Evolutionary conservation across 1,140 invertebrate species (phyloP), one percentile per base, ranked within the genome.

Genomic region (Ceratina calcarata): DNA sequence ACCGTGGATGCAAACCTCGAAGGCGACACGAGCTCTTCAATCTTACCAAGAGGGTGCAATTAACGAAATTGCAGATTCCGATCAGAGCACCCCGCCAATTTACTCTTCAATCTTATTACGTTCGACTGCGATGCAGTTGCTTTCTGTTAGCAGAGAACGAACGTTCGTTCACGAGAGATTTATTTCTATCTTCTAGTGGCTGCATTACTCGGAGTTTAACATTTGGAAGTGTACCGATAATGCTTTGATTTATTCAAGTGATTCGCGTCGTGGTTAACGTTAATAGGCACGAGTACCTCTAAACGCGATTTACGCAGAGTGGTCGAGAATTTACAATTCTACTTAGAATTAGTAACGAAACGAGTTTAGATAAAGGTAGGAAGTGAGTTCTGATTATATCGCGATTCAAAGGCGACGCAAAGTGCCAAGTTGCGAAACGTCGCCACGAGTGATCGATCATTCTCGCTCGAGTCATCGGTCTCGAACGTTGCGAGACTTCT

Each of bases 61-160:
- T 74, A 68, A 55, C 81, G 58, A 83, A 78, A 78, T 78, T 78
- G 75, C 75, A 53, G 67, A 78, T 78, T 37, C 24, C 75, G 45
- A 78, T 77, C 75, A n/a, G n/a, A 13, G 0, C n/a, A 13, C 57
- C 24, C 57, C 3, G 3, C 10, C 75, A 78, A 78, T 78, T 78
- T 78, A 27, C 57, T 78, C 57, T 24, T 77, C 75, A 24, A 70
- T 77, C 66, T 70, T 57, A 67, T 70, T 77, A 32, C 74, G 15
- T 60, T n/a, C 24, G 37, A 60, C 57, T 20, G 51, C 53, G 18
- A 49, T 22, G 62, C 64, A 20, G 55, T 70, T 20, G 66, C 16
- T 58, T 22, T 37, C 55, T 1, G 65, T 27, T 49, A 3, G 24
- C 13, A 8, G 24, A 15, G 18, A 27, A 55, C 60, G 16, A 67